Base-by-base conservation (phyloP, 1,140 invertebrate genomes). In the Acromyrmex echinatior region DNA sequence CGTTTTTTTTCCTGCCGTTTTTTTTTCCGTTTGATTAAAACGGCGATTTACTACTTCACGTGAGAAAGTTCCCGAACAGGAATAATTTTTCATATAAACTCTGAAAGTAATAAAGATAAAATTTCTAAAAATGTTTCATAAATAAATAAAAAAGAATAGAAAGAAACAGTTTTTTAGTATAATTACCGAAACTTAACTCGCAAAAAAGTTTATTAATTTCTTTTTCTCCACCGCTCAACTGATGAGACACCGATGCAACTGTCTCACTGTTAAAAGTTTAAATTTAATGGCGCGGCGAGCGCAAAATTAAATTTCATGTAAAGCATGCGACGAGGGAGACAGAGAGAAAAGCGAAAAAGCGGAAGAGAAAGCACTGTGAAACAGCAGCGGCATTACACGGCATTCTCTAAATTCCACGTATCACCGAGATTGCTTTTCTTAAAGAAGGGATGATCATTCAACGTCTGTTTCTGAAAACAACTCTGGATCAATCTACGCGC, bases 351-450 rank as follows among this genome's bases (percentile, higher is more conserved):
- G 56, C 21, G 70, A 39, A 12, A 35, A 51, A 25, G 74, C 16
- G 62, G 1, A 21, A 45, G 39, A 14, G 35, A 49, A 45, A 77
- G 21, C 16, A n/a, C 58, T 39, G 31, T 18, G 58, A 78, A 51
- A 66, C 25, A 39, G 18, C 28, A 9, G 2, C 49, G 28, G 51
- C 31, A 14, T 45, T 66, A 39, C 74, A 28, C 16, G 25, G 31
- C 56, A 66, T 86, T 79, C 12, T 66, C 74, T 53, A 66, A 79
- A 86, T 86, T 78, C 49, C 45, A 9, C 35, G 21, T 45, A 45
- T 86, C 74, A 53, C 62, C 31, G 82, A 79, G 62, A 86, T 86
- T 66, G 74, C 82, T 66, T 86, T 39, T 53, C 21, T 7, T 25
- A 2, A 35, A 45, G 35, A 25, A n/a, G 63, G 21, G 25, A 79